Conservation (phyloP, 2,888 invertebrate genomes). For the Plusia festucae region DNA sequence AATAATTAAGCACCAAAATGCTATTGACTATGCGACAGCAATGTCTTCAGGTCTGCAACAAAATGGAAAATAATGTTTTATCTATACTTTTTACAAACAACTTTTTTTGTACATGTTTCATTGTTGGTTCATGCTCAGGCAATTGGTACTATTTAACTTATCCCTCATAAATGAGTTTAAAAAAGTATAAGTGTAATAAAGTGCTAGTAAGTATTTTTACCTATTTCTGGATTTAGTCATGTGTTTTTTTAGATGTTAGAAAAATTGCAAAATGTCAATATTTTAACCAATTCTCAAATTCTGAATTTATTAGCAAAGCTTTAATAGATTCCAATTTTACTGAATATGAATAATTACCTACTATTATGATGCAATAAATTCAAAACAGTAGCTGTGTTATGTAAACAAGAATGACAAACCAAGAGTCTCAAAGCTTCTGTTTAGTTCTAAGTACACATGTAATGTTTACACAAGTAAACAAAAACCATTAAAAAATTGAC, state of each 20-base stretch:
- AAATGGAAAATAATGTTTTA: conserved; percentile 15
- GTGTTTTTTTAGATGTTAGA: too few relatives aligned
- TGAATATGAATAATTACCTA: background rate
- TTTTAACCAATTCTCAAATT: too few relatives aligned
- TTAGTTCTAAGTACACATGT: background rate
- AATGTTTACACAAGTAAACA: background rate
- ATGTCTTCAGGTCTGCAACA: conserved; percentile 50
- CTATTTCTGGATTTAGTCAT: too few relatives aligned
- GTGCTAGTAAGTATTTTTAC: too few relatives aligned
- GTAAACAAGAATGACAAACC: background rate
- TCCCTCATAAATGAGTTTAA: too few relatives aligned
- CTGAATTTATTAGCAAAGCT: background rate
- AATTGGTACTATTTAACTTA: too few relatives aligned
- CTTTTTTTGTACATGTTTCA: background rate
- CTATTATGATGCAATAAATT: background rate
- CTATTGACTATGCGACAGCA: conserved; percentile 33
- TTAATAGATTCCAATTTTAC: background rate
- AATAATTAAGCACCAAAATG: conserved; percentile 55
- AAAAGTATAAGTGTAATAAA: too few relatives aligned
- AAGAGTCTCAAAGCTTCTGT: background rate
- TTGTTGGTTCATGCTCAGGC: too few relatives aligned
- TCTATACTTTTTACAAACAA: background rate
- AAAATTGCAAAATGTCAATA: too few relatives aligned
- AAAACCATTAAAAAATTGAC: background rate
- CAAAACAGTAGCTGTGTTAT: background rate